Percentiles rank a stretch among this genome's conserved stretches.
phyloP scores from a whole-genome alignment of 2,113 vertebrate genomes.

The Heterotilapia buettikoferi region DNA sequence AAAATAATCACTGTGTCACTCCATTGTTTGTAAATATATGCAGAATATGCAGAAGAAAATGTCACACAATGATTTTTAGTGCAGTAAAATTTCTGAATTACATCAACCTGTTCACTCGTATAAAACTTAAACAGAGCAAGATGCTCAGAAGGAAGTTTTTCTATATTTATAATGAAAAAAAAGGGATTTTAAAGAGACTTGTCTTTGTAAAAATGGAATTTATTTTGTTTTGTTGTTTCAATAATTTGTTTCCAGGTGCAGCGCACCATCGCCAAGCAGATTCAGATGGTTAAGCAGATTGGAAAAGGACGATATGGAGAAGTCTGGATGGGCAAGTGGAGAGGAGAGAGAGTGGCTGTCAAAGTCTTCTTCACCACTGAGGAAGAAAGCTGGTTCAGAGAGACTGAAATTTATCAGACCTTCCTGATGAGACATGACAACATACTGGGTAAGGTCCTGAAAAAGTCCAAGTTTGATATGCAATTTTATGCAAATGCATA shows the following conservation, averaged over 20 bases:
- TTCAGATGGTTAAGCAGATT: conserved; percentile 98
- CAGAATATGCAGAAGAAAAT: background rate
- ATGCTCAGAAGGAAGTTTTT: background rate
- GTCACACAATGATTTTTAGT: background rate
- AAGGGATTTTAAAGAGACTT: background rate
- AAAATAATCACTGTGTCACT: background rate
- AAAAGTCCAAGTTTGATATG: background rate
- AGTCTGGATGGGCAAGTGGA: conserved; percentile 99
- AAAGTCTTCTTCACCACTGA: conserved; percentile 98
- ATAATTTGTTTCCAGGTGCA: conserved; percentile 78
- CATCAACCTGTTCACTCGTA: background rate
- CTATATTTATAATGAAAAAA: background rate
- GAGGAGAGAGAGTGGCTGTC: conserved; percentile 92
- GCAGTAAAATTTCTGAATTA: background rate
- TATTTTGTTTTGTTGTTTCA: background rate
- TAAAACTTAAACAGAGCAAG: background rate
- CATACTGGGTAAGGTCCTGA: conserved; percentile 84
- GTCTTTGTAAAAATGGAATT: background rate
- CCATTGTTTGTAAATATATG: background rate
- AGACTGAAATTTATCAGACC: conserved; percentile 98
- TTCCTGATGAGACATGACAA: conserved; percentile 99
- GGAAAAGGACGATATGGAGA: conserved; percentile 98
- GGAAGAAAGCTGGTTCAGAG: conserved; percentile 98
- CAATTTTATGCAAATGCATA: background rate
- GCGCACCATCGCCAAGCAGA: conserved; percentile 97